phyloP scores from a whole-genome alignment of 2,888 invertebrate species.

The Drosophila meridionalis region DNA sequence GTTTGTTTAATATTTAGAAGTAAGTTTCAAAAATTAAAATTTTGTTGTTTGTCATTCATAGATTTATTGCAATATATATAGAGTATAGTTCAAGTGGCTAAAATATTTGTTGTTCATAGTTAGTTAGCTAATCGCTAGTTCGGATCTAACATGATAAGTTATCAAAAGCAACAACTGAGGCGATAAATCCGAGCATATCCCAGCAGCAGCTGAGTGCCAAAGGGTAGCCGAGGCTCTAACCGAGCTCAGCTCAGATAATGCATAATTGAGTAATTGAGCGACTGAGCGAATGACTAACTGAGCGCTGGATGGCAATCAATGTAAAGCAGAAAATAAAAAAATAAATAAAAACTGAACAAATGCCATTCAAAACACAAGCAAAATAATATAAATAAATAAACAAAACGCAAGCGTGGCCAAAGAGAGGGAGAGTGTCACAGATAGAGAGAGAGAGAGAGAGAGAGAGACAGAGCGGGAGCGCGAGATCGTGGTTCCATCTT shows the following conservation, averaged over 20 bases:
- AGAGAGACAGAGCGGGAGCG: background rate
- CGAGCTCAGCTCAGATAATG: conserved; percentile 29
- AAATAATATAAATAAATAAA: conserved; percentile 36
- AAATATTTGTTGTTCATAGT: background rate
- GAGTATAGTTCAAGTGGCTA: background rate
- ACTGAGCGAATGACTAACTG: conserved; percentile 51
- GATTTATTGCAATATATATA: background rate
- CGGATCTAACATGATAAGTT: conserved; percentile 58
- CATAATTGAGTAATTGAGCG: conserved; percentile 24
- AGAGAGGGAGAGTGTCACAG: background rate
- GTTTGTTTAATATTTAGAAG: conserved; percentile 10
- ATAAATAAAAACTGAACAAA: conserved; percentile 32
- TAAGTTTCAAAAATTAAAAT: conserved; percentile 18
- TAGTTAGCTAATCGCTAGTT: conserved; percentile 27
- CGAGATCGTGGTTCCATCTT: conserved; percentile 35
- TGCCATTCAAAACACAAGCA: conserved; percentile 32
- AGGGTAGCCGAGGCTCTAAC: conserved; percentile 1
- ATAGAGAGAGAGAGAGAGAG: background rate
- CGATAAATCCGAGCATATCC: conserved; percentile 6
- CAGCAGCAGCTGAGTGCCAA: background rate
- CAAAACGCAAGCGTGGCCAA: conserved; percentile 17
- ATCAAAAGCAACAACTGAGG: conserved; percentile 35
- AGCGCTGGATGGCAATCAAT: conserved; percentile 41
- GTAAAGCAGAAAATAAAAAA: conserved; percentile 24
- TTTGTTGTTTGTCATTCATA: background rate